Base-by-base conservation (phyloP, 2,888 invertebrate species). In the Trachelus troglodyta region DNA sequence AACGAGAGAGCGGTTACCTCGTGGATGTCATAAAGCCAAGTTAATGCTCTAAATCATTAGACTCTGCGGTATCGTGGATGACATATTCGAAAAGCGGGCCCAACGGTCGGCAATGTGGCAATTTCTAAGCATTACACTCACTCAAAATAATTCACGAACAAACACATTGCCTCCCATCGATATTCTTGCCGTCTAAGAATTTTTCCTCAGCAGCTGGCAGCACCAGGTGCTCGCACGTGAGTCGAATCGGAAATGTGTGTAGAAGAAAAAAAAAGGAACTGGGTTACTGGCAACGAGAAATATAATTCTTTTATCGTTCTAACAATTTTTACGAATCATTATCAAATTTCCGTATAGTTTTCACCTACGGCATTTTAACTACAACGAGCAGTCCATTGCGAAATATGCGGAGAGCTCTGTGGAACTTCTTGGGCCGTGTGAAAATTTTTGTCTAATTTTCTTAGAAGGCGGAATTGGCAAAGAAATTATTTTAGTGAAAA, bases 111-210 rank as follows among this genome's bases (percentile, higher is more conserved):
- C 73, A 78, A 75, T 76, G 68, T 73, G 76, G 78, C 78, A 76
- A 78, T 78, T 78, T 35, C 78, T 76, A 78, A 75, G 78, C 78
- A 78, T 78, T 78, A 73, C 56, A 69, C 35, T 68, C 73, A 33
- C 69, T 76, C 73, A 76, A 78, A 78, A 78, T 78, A 78, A 75
- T 75, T 78, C 78, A 76, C 75, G 75, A 73, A 78, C 78, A 78
- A 76, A 75, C 73, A 78, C 78, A 78, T 75, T 75, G 78, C 73
- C 37, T 56, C 56, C 75, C 78, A 78, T 78, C 78, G 75, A 78
- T 78, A 78, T 78, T 78, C 78, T 78, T 56, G 75, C 78, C 75
- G 75, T 73, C 76, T 35, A 33, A 76, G 73, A 76, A 73, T 76
- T 78, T 73, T 76, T 35, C 56, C 2, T 56, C 23, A 15, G 78